Conservation (phyloP, 2,113 vertebrate species). For the Lepus timidus region DNA sequence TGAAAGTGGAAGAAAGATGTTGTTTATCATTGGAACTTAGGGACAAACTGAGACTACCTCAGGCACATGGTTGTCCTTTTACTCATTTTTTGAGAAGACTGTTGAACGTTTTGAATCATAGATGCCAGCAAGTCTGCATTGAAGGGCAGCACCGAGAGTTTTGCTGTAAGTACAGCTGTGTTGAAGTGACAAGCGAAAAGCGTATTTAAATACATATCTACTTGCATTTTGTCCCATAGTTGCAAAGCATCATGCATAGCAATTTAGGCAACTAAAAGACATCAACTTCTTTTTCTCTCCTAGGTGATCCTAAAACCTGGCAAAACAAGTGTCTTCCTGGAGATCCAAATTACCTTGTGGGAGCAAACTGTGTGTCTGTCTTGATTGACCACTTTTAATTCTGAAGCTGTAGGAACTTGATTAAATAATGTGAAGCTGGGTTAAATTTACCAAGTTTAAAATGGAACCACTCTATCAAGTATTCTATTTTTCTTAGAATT, state of each 20-base stretch:
- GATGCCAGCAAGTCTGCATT: not conserved
- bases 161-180: not conserved
- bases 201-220: not conserved
- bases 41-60: not conserved
- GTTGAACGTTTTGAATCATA: not conserved
- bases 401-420: constrained; percentile 93
- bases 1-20: not conserved
- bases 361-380: constrained; percentile 99
- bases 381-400: constrained; percentile 99
- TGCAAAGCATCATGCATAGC: not conserved
- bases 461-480: constrained; percentile 90
- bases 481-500: constrained; percentile 88
- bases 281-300: constrained; percentile 85
- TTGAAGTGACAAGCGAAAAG: not conserved
- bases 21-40: not conserved
- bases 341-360: constrained; percentile 99
- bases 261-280: constrained; percentile 71
- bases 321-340: constrained; percentile 99
- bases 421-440: constrained; percentile 92
- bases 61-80: not conserved
- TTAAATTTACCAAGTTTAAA: constrained; percentile 85
- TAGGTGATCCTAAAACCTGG: constrained; percentile 99
- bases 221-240: not conserved
- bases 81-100: not conserved
- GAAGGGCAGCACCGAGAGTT: not conserved